Conservation (phyloP, 2,113 vertebrate species). For the Forbesichthys agassizii region DNA sequence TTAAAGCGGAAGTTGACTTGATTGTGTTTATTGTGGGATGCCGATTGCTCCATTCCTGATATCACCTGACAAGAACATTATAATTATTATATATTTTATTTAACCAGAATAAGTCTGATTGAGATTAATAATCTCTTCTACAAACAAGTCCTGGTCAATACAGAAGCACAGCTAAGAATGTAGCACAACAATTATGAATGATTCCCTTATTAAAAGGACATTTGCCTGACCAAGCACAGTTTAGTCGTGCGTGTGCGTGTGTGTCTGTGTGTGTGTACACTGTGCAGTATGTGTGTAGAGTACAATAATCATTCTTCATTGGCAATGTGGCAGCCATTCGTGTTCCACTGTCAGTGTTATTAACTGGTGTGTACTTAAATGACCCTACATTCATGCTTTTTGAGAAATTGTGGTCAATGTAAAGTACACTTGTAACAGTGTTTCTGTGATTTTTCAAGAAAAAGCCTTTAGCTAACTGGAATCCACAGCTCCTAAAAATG, state of each 20-base stretch:
- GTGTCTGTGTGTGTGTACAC: background rate
- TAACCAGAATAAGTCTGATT: too few species aligned
- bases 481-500: too few species aligned
- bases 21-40: too few species aligned
- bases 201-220: slow-evolving; percentile 39
- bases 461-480: too few species aligned
- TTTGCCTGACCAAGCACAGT: slow-evolving; percentile 40
- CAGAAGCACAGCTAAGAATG: too few species aligned
- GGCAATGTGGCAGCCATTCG: slow-evolving; percentile 8
- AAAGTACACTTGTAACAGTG: background rate
- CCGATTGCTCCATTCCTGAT: too few species aligned
- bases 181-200: slow-evolving; percentile 2
- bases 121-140: too few species aligned
- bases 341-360: slow-evolving; percentile 36
- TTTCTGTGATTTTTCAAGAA: background rate
- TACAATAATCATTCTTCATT: slow-evolving; percentile 10
- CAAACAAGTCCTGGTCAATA: too few species aligned
- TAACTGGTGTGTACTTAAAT: slow-evolving; percentile 1
- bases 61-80: background rate
- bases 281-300: background rate
- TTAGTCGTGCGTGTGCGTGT: slow-evolving; percentile 34
- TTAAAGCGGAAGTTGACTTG: too few species aligned
- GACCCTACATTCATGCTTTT: too few species aligned
- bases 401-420: background rate
- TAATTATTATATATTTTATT: too few species aligned